Base-by-base conservation (phyloP, 2,797 vertebrate genomes). In the Ataeniobius toweri region DNA sequence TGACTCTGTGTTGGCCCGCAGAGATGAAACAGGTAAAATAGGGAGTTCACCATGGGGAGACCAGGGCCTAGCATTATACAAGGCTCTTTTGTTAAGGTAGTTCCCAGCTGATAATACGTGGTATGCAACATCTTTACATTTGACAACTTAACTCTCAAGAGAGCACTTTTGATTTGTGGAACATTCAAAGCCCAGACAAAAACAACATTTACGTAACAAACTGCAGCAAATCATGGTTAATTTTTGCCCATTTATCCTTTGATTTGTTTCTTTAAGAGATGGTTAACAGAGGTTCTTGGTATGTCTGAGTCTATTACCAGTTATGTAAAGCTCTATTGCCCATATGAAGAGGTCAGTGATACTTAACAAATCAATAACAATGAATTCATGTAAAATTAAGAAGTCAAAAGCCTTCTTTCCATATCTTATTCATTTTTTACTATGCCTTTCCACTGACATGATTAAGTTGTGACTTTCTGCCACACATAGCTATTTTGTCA, bases 21-120 rank as follows among this genome's bases (percentile, higher is more conserved):
- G 39, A 76, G 76, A 41, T 77, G 86, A 85, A 89, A 81, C 46
- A 48, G 50, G 67, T 77, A 51, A 56, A 28, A 48, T 26, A 85
- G 74, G 80, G 18, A 24, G 70, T 75, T 67, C 13, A 75, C 36
- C 48, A 56, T 59, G 24, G 71, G 18, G 9, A 73, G 73, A 79
- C 22, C 13, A 68, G 31, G 68, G 68, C 83, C 86, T 44, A 51
- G 76, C 73, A 79, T 87, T 84, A 84, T 2, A n/a, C 13, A 39
- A 1, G 51, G 5, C 13, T 71, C 13, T 71, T 74, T 24, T 71
- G 61, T 81, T 79, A 26, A 46, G 41, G 51, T 44, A 61, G 26
- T 78, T 61, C 22, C 59, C 28, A 5, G 44, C 44, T 53, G 9
- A 41, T 31, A 46, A 73, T 48, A 75, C 50, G 39, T 44, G 24